These are phyloP conservation scores for Cyclophora albipunctata DNA, from an alignment of 2,888 invertebrate genomes.

Conservation along the genomic window DNA sequence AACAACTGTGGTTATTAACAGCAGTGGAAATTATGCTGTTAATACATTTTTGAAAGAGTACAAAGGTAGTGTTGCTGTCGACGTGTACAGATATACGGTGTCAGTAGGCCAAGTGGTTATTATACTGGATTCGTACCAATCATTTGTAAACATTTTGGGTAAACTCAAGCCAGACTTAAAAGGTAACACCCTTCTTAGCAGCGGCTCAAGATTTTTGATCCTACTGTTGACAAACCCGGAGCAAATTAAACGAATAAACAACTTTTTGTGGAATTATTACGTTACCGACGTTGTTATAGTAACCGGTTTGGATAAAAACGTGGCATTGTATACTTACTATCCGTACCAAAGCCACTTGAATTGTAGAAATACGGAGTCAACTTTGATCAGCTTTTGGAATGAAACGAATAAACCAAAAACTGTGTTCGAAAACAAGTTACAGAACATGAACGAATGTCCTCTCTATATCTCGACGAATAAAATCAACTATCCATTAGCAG, in stretches of 20 bases:
- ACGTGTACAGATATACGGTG: conserved; percentile 29
- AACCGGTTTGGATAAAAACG: conserved; percentile 13
- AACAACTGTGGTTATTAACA: conserved; percentile 33
- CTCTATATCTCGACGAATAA: conserved; percentile 54
- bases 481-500: conserved; percentile 37
- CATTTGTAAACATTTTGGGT: conserved; percentile 35
- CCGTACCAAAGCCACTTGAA: conserved; percentile 43
- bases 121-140: conserved; percentile 37
- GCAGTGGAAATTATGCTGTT: conserved; percentile 26
- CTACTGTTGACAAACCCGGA: conserved; percentile 31
- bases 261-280: conserved; percentile 42
- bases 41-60: conserved; percentile 37
- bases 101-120: conserved; percentile 43
- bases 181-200: conserved; percentile 42
- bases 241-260: conserved; percentile 37
- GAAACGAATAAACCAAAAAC: conserved; percentile 15
- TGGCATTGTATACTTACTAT: conserved; percentile 41
- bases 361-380: conserved; percentile 43
- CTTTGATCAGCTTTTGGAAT: conserved; percentile 34
- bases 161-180: conserved; percentile 44
- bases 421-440: conserved; percentile 47
- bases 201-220: conserved; percentile 41
- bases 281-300: conserved; percentile 41
- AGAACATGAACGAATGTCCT: conserved; percentile 50
- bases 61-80: conserved; percentile 42